A percentile compares a stretch with the other conserved stretches of the same genome.
These are phyloP conservation scores for Euborellia annulipes DNA, from an alignment of 1,140 invertebrate species.

Conservation along the genomic window DNA sequence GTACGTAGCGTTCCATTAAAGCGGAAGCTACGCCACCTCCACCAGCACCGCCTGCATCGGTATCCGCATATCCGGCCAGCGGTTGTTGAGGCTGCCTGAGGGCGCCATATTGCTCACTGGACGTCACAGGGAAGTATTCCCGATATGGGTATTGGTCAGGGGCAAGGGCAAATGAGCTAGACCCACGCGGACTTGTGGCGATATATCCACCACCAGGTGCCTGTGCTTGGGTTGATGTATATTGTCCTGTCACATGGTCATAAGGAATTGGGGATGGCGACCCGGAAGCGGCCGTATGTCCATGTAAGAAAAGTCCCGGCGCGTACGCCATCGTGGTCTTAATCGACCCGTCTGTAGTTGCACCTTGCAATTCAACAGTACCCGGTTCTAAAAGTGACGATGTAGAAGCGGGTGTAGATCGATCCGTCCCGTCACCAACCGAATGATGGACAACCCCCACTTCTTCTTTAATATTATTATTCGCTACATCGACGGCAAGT, in stretches of 20 bases:
- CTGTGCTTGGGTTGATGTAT: conserved; percentile 32
- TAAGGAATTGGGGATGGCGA: conserved; percentile 39
- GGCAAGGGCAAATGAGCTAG: conserved; percentile 16
- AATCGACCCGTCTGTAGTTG: conserved; percentile 26
- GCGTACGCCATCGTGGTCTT: conserved; percentile 26
- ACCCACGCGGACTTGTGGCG: conserved; percentile 21
- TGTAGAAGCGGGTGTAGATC: conserved; percentile 31
- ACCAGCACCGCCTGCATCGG: conserved; percentile 24
- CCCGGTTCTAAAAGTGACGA: conserved; percentile 28
- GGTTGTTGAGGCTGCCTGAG: conserved; percentile 24
- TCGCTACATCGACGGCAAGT: conserved; percentile 30
- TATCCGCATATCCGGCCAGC: conserved; percentile 29
- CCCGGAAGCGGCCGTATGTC: conserved; percentile 25
- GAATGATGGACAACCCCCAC: conserved; percentile 9
- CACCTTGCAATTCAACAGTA: conserved; percentile 34
- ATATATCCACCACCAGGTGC: conserved; percentile 22
- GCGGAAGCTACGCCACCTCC: conserved; percentile 10
- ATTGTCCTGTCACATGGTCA: conserved; percentile 30
- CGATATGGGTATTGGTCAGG: conserved; percentile 27
- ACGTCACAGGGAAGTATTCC: conserved; percentile 31
- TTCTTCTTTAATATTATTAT: conserved; percentile 32
- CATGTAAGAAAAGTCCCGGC: conserved; percentile 3
- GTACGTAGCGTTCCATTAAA: conserved; percentile 39
- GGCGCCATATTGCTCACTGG: conserved; percentile 19
- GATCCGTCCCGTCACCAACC: conserved; percentile 27